Evolutionary conservation across 2,797 vertebrate species (phyloP).

Genomic region (Lacerta viridis): DNA sequence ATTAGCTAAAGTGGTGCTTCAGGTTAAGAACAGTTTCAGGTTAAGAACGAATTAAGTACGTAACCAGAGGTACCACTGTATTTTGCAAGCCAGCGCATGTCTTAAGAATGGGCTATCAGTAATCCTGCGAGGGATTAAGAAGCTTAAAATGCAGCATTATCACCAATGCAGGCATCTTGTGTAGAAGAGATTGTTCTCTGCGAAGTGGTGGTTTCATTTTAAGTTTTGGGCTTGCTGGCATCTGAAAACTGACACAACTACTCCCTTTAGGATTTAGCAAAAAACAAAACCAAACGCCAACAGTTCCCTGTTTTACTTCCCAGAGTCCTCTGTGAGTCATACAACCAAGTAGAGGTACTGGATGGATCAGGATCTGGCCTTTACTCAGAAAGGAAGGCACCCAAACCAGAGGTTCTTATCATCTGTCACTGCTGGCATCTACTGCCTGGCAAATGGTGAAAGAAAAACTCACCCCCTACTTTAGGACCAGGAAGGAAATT

Average conservation of each 20-base stretch:
- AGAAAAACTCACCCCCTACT: not conserved
- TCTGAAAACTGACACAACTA: not conserved
- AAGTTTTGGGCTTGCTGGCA: not conserved
- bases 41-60: too few species aligned
- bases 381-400: not conserved
- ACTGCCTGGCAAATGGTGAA: not conserved
- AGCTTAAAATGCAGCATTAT: not conserved
- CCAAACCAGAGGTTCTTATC: not conserved
- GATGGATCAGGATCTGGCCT: not conserved
- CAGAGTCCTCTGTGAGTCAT: not conserved
- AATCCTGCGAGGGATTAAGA: not conserved
- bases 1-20: too few species aligned
- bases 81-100: not conserved
- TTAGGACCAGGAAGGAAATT: not conserved
- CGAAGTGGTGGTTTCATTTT: too few species aligned
- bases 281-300: too few species aligned
- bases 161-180: not conserved
- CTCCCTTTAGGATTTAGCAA: constrained; percentile 14
- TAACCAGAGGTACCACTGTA: too few species aligned
- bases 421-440: not conserved
- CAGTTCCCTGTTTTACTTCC: too few species aligned
- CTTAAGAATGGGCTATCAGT: not conserved
- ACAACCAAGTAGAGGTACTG: not conserved
- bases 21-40: too few species aligned
- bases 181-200: not conserved